Base-by-base conservation (phyloP, 2,113 vertebrate species). In the Lepisosteus oculatus region DNA sequence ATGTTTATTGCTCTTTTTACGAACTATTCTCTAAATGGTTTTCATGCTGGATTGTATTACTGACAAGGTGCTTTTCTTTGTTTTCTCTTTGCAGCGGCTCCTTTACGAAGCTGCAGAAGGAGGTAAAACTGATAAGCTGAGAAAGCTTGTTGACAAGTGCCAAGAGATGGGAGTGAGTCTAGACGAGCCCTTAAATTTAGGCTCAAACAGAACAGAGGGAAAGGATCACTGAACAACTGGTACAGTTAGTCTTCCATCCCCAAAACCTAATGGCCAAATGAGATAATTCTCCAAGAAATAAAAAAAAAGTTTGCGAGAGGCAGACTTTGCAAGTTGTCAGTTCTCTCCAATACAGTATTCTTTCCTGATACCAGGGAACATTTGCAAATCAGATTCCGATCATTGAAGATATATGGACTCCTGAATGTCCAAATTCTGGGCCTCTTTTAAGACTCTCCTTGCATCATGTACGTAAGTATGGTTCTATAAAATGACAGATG, bases 381-480 rank as follows among this genome's bases (percentile, higher is more conserved):
- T 86, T 87, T 89, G 87, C 61, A 84, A 85, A 74, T 85, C 57
- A 67, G 86, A 88, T 71, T 85, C 74, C 87, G 85, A 62, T 85
- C 85, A 69, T 72, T 82, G 85, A 93, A 91, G 92, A 93, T 88
- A 92, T 90, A 93, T 88, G 91, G 93, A 92, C 91, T 93, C 88
- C 90, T 82, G 86, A 83, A 87, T 89, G 92, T 88, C 89, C 91
- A 80, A 77, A 87, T 86, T 90, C 88, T 89, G 83, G 92, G 92
- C 91, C 88, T 64, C 93, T 92, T 85, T 77, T 91, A 86, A 91
- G 93, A 92, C 89, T 94, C 92, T 86, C 89, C 89, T 92, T 91
- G 89, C 93, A 73, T 92, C 95, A 86, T 91, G 86, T 94, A 95
- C 96, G 96, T 99, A 98, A 99, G 96, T 99, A 99, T 98, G 85